These are phyloP conservation scores for Lydus trimaculatus DNA, from an alignment of 2,888 invertebrate genomes.

Conservation along the genomic window DNA sequence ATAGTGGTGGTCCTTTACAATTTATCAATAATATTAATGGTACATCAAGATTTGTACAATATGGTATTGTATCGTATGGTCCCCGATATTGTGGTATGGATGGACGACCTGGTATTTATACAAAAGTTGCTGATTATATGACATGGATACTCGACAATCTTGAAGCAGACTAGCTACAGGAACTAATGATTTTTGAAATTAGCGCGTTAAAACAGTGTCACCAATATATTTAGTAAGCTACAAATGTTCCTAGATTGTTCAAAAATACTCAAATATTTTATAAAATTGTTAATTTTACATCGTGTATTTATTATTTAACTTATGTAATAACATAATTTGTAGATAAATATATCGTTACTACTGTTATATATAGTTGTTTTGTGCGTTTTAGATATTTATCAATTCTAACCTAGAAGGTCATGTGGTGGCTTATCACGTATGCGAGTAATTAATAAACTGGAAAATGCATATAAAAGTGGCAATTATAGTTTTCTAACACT, in stretches of 20 bases:
- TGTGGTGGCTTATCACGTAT: background rate
- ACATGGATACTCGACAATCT: constrained; percentile 22
- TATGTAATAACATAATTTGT: background rate
- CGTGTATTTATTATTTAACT: background rate
- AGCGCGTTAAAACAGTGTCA: background rate
- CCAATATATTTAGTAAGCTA: background rate
- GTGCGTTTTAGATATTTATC: background rate
- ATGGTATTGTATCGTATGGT: constrained; percentile 22
- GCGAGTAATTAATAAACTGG: background rate
- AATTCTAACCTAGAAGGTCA: background rate
- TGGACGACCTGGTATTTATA: constrained; percentile 2
- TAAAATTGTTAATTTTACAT: background rate
- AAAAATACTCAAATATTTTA: background rate
- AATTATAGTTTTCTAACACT: background rate
- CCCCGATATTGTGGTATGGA: constrained; percentile 7
- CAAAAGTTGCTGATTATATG: background rate
- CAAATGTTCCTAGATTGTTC: background rate
- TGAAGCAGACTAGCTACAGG: background rate
- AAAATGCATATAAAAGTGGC: background rate
- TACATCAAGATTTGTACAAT: constrained; percentile 52
- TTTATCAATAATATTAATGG: constrained; percentile 53
- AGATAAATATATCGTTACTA: background rate
- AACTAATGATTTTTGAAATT: background rate
- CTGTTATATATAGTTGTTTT: background rate
- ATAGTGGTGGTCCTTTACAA: constrained; percentile 72